These are phyloP conservation scores for Enteromius anoplus DNA, from an alignment of 2,797 vertebrate species.

Conservation along the genomic window DNA sequence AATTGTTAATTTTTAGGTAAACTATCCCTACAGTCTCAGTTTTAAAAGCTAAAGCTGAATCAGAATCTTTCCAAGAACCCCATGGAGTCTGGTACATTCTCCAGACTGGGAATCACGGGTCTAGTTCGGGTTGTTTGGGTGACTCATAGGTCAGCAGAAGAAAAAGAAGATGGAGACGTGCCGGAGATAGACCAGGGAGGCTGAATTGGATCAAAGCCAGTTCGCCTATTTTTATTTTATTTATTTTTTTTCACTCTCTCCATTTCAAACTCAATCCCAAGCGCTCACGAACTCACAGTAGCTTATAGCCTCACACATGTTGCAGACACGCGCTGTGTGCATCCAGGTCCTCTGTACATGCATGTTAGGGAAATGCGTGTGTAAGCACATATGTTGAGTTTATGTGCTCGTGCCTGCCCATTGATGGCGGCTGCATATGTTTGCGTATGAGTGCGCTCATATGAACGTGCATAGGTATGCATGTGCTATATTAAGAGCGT, in stretches of 20 bases:
- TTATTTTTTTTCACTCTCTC: neutral
- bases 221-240: constrained; percentile 6
- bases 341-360: constrained; percentile 17
- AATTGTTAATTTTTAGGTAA: neutral
- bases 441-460: constrained; percentile 16
- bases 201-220: constrained; percentile 49
- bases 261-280: neutral
- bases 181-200: constrained; percentile 57
- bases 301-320: constrained; percentile 1
- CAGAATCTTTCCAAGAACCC: neutral
- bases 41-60: neutral
- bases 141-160: constrained; percentile 27
- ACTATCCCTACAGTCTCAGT: neutral
- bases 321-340: neutral
- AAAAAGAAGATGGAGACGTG: constrained; percentile 49
- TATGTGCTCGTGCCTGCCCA: neutral
- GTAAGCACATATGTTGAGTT: constrained; percentile 26
- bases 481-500: constrained; percentile 59
- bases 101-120: neutral
- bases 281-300: neutral
- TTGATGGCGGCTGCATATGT: constrained; percentile 7
- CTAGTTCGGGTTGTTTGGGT: constrained; percentile 30
- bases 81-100: neutral
- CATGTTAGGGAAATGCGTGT: constrained; percentile 29
- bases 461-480: constrained; percentile 55